These are phyloP conservation scores for Sarcophaga carnaria DNA, from an alignment of 2,888 invertebrate species.

Conservation along the genomic window DNA sequence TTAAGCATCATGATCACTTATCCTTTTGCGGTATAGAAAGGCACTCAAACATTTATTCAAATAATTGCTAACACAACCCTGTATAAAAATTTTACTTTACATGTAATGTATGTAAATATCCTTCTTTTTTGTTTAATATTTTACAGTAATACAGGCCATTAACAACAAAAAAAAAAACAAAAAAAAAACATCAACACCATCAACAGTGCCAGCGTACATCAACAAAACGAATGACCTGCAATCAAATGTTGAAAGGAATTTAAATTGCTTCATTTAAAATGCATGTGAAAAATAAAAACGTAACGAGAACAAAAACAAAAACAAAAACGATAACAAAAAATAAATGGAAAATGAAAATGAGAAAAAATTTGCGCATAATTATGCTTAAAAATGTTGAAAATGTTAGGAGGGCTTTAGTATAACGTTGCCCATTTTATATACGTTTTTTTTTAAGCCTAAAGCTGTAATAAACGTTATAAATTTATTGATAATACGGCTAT, in stretches of 20 bases:
- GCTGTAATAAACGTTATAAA: conserved; percentile 69
- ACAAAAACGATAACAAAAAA: conserved; percentile 12
- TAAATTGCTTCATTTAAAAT: conserved; percentile 73
- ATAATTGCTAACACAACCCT: no score
- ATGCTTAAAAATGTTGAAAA: conserved; percentile 55
- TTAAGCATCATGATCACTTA: no score
- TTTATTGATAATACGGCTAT: conserved; percentile 64
- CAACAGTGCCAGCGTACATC: not conserved
- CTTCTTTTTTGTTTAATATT: not conserved
- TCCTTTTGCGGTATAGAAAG: no score
- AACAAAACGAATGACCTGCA: conserved; percentile 59
- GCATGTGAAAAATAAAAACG: conserved; percentile 52
- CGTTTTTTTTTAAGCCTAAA: conserved; percentile 46
- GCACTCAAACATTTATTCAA: no score
- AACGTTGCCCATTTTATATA: conserved; percentile 62
- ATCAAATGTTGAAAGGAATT: conserved; percentile 71
- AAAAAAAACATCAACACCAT: conserved; percentile 2
- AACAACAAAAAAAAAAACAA: conserved; percentile 2
- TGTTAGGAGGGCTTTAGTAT: conserved; percentile 64
- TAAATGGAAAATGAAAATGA: not conserved
- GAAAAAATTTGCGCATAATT: conserved; percentile 63
- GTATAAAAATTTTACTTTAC: no score
- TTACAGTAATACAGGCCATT: conserved; percentile 40
- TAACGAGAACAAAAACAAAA: conserved; percentile 26
- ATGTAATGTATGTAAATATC: no score